phyloP scores from a whole-genome alignment of 1,140 invertebrate species.

The Drosophila ironensis region DNA sequence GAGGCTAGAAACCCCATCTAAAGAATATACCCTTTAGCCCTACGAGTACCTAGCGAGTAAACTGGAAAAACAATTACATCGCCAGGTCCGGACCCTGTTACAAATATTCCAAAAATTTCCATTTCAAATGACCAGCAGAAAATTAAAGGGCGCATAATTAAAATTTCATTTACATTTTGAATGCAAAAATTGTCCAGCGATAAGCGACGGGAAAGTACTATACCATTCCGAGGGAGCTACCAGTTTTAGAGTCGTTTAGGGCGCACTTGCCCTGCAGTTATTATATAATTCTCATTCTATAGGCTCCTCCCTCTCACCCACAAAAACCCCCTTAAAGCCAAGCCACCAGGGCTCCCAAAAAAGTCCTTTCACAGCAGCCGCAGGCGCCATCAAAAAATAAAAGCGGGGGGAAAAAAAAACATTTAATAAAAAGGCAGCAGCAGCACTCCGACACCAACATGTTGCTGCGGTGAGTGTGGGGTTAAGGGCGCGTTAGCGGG shows the following conservation, averaged over 20 bases:
- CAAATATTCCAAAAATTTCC: conserved; percentile 38
- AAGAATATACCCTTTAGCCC: too few species aligned
- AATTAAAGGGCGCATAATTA: conserved; percentile 38
- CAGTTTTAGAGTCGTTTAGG: conserved; percentile 3
- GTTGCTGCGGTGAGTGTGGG: conserved; percentile 12
- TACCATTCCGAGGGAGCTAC: too few species aligned
- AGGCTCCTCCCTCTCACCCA: conserved; percentile 1
- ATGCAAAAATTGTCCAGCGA: conserved; percentile 29
- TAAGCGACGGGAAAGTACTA: too few species aligned
- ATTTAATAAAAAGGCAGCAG: background rate
- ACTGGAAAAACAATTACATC: too few species aligned
- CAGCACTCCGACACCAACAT: conserved; percentile 32
- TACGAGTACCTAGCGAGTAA: too few species aligned
- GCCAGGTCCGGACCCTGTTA: background rate
- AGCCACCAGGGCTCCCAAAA: background rate
- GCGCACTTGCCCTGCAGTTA: conserved; percentile 26
- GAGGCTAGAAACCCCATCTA: too few species aligned
- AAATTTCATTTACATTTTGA: conserved; percentile 45
- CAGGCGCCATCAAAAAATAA: conserved; percentile 8
- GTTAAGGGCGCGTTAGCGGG: background rate
- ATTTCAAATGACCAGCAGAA: conserved; percentile 34
- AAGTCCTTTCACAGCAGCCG: conserved; percentile 27
- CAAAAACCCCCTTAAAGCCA: conserved; percentile 3
- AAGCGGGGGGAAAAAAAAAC: conserved; percentile 2
- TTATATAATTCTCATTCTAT: conserved; percentile 18